These are phyloP conservation scores for Iphiclides podalirius DNA, from an alignment of 2,888 invertebrate genomes.

Conservation along the genomic window DNA sequence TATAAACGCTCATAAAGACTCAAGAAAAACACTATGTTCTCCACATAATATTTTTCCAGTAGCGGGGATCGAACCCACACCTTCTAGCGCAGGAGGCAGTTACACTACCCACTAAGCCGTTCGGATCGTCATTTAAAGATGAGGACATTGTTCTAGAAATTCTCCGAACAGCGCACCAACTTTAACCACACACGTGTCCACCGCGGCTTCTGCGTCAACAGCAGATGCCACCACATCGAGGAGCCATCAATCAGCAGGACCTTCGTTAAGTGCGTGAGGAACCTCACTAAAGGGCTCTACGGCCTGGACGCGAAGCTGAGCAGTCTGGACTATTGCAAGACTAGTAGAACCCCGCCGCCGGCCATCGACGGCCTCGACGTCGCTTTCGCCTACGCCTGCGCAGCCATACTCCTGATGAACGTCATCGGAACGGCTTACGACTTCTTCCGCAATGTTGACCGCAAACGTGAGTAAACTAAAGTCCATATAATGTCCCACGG, in stretches of 20 bases:
- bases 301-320: conserved; percentile 28
- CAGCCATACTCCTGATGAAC: conserved; percentile 28
- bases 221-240: conserved; percentile 29
- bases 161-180: conserved; percentile 27
- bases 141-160: conserved; percentile 26
- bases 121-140: too few relatives aligned
- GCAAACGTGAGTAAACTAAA: conserved; percentile 33
- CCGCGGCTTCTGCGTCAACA: conserved; percentile 35
- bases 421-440: conserved; percentile 32
- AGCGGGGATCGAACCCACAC: too few relatives aligned
- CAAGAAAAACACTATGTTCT: too few relatives aligned
- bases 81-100: too few relatives aligned
- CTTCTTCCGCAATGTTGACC: conserved; percentile 25
- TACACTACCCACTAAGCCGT: too few relatives aligned
- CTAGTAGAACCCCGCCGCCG: conserved; percentile 15
- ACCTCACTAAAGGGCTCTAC: conserved; percentile 27
- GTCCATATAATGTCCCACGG: too few relatives aligned
- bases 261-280: conserved; percentile 32
- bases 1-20: too few relatives aligned
- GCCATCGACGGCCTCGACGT: conserved; percentile 30
- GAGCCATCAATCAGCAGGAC: conserved; percentile 14
- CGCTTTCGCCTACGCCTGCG: conserved; percentile 23
- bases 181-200: conserved; percentile 37
- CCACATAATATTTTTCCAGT: too few relatives aligned
- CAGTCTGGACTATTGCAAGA: conserved; percentile 31